Evolutionary conservation across 2,888 invertebrate genomes (phyloP), one percentile per base, ranked within the genome.

Genomic region (Parnassius orleans): DNA sequence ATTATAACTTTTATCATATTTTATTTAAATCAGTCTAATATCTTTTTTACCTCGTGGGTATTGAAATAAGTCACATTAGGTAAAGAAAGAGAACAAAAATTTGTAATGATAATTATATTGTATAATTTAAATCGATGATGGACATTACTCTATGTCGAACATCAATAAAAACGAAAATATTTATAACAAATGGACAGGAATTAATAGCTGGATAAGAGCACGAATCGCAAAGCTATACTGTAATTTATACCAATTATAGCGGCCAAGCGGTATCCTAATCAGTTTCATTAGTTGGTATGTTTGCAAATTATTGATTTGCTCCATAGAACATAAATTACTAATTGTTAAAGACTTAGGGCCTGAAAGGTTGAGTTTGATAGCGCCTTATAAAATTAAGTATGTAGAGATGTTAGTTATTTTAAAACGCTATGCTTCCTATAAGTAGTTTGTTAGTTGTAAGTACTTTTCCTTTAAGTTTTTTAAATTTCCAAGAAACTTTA

Each of bases 181-280:
- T 19, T 19, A 56, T 2, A n/a, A 11, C 47, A 15, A 52, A 57
- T n/a, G 1, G 10, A 47, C 24, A 24, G 10, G 12, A 53, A 57
- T 47, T 53, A 57, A 53, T 47, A 12, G n/a, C n/a, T n/a, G 44
- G 19, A 58, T 48, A 50, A 50, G 14, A 53, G 19, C 57, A 54
- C 46, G 53, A 44, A 53, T 47, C 15, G 43, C 47, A 50, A 15
- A 5, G 44, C n/a, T 15, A 42, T 14, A 44, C 50, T 57, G 46
- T 63, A 63, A 63, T 65, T 65, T 62, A 62, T 51, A 14, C 58
- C 57, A 62, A 62, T 62, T 62, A 58, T 47, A 61, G 47, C 42
- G 58, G 47, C 42, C 2, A 14, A 42, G 53, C 54, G 11, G 19
- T 19, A 52, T 14, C 44, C 59, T 59, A 61, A 59, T 57, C 60